Percentiles rank a stretch among this genome's conserved stretches.
Conservation (phyloP, 2,113 vertebrate species). For the Cathartes aura region DNA sequence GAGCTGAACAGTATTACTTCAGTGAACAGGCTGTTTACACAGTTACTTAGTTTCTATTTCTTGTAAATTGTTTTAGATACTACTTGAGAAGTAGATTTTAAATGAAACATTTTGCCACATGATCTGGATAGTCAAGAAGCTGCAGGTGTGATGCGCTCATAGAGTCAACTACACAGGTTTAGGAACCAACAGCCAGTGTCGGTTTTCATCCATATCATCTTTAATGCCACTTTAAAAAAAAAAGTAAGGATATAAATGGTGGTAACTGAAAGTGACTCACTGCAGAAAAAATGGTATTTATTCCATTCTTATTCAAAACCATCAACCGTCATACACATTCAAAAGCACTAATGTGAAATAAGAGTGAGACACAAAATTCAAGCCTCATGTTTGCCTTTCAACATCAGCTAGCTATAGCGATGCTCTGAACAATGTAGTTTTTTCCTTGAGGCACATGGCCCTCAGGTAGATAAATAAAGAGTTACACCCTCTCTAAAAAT, state of each 20-base stretch:
- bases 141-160: background rate
- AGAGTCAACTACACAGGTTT: background rate
- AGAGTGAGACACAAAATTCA: background rate
- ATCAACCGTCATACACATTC: background rate
- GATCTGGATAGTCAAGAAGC: background rate
- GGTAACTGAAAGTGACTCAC: background rate
- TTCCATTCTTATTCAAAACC: conserved; percentile 18
- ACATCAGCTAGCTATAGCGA: background rate
- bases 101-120: background rate
- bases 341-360: background rate
- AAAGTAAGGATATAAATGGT: background rate
- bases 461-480: background rate
- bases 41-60: background rate
- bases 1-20: background rate
- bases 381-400: background rate
- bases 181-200: background rate
- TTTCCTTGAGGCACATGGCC: background rate
- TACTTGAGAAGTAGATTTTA: background rate
- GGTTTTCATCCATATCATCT: background rate
- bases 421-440: background rate
- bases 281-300: background rate
- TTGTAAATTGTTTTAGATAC: background rate
- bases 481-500: background rate
- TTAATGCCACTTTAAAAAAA: conserved; percentile 1
- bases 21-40: background rate